A percentile compares a stretch with the other conserved stretches of the same genome.
Conservation (phyloP, 2,888 invertebrate genomes). For the Macrosiphum euphorbiae region DNA sequence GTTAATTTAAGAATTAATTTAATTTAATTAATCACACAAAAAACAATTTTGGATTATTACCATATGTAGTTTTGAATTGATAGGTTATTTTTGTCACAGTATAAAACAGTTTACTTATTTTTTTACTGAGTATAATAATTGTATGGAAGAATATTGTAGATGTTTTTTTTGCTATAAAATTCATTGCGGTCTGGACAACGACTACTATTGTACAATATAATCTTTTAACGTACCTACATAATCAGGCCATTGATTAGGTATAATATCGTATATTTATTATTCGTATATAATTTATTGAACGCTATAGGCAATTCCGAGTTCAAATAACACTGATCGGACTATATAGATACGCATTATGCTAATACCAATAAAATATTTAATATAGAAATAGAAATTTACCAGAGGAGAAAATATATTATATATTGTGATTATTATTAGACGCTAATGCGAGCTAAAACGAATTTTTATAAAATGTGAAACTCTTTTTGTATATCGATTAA, state of each 20-base stretch:
- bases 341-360: neutral
- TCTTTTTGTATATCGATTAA: neutral
- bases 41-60: neutral
- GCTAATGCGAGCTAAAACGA: neutral
- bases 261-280: neutral
- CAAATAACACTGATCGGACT: neutral
- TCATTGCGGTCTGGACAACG: neutral
- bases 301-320: neutral
- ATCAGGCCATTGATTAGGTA: neutral
- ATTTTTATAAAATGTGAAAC: neutral
- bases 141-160: neutral
- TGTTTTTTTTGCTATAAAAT: neutral
- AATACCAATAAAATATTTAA: neutral
- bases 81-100: neutral
- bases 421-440: neutral
- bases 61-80: neutral
- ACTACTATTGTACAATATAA: neutral
- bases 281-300: neutral
- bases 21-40: neutral
- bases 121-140: neutral
- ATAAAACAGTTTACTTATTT: neutral
- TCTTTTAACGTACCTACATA: neutral
- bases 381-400: neutral
- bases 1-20: neutral
- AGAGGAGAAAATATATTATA: neutral